These are phyloP conservation scores for Agrotis segetum DNA, from an alignment of 2,888 invertebrate species.

Conservation along the genomic window DNA sequence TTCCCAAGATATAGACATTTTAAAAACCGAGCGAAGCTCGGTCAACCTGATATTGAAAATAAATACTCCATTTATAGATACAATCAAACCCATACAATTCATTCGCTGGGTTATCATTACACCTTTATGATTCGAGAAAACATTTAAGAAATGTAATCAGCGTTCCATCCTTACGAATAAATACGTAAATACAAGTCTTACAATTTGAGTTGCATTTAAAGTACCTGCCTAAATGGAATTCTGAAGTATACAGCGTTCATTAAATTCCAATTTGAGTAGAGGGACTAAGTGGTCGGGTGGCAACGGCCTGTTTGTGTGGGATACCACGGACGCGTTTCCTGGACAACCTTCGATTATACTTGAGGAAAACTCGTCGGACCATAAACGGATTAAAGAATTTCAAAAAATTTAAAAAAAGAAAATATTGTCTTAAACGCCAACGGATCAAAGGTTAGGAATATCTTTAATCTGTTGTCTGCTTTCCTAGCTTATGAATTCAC, in stretches of 20 bases:
- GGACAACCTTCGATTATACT: constrained; percentile 56
- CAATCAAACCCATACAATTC: background rate
- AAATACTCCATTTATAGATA: background rate
- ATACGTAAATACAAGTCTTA: constrained; percentile 24
- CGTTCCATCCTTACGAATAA: constrained; percentile 11
- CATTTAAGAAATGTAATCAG: constrained; percentile 25
- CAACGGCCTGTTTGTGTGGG: constrained; percentile 82
- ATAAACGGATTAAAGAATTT: constrained; percentile 9
- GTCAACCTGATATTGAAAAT: too few species aligned
- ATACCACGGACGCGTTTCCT: constrained; percentile 78
- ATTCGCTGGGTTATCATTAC: background rate
- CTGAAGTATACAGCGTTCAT: constrained; percentile 51
- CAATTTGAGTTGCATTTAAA: constrained; percentile 29
- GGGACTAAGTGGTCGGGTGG: constrained; percentile 65
- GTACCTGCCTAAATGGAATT: constrained; percentile 37
- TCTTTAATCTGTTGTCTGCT: background rate
- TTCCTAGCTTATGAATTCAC: background rate
- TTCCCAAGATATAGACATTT: too few species aligned
- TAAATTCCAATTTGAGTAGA: constrained; percentile 60
- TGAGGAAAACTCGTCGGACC: constrained; percentile 6
- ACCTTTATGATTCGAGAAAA: constrained; percentile 23
- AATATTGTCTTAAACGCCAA: too few species aligned
- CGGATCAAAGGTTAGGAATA: too few species aligned
- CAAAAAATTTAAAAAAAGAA: background rate
- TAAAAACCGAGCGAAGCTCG: too few species aligned